A percentile compares a stretch with the other conserved stretches of the same genome.
Evolutionary conservation across 2,113 vertebrate genomes (phyloP).

Genomic region (Ifrita kowaldi): DNA sequence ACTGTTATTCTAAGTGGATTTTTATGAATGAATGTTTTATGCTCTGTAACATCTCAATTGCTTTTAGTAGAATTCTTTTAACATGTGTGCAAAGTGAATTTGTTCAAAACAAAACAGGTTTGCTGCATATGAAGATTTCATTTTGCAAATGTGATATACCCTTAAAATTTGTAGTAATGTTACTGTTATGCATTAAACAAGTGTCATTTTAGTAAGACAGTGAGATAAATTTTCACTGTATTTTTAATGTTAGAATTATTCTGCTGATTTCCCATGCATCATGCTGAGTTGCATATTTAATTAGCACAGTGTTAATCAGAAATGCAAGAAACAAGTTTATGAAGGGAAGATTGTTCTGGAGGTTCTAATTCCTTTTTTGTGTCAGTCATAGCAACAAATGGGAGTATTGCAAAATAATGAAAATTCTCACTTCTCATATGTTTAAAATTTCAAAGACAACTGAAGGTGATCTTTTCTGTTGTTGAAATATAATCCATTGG

Average conservation of each 20-base stretch:
- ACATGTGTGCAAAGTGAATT: neutral
- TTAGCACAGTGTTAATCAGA: neutral
- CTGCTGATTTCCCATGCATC: neutral
- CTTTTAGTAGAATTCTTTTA: neutral
- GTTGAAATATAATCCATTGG: neutral
- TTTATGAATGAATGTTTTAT: constrained; percentile 2
- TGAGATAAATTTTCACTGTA: neutral
- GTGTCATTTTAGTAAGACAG: neutral
- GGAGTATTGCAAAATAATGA: neutral
- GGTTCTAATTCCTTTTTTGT: neutral
- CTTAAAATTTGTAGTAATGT: neutral
- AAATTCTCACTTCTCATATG: neutral
- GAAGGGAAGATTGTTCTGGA: neutral
- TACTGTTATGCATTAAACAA: neutral
- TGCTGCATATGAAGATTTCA: neutral
- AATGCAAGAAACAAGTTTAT: neutral
- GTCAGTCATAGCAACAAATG: neutral
- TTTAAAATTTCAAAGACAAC: neutral
- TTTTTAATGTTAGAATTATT: neutral
- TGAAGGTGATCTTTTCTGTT: neutral
- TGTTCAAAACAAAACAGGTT: neutral
- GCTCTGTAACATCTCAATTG: neutral
- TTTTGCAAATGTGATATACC: neutral
- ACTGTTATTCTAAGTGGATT: neutral
- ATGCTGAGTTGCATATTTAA: neutral